Percentiles rank a stretch among this genome's conserved stretches.
These are phyloP conservation scores for Eospalax fontanierii DNA, from an alignment of 2,797 vertebrate genomes.

Conservation along the genomic window DNA sequence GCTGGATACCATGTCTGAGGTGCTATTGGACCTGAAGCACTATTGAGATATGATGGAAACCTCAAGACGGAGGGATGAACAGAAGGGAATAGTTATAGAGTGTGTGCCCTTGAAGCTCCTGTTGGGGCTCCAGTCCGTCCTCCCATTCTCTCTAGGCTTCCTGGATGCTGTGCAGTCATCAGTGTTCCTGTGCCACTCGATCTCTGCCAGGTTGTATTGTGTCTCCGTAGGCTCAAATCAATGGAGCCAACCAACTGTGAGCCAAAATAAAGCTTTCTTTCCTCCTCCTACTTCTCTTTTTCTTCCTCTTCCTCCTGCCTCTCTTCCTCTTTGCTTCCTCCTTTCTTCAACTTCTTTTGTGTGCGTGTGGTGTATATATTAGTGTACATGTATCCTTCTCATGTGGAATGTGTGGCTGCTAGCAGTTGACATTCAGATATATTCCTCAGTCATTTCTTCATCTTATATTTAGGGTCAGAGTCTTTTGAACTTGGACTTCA, in stretches of 20 bases:
- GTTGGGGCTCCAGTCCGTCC: background rate
- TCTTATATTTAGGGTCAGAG: background rate
- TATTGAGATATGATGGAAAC: background rate
- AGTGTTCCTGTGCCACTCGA: background rate
- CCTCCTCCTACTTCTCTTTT: background rate
- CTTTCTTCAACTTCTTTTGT: background rate
- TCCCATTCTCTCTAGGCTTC: background rate
- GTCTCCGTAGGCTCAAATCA: background rate
- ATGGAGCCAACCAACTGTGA: background rate
- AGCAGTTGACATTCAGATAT: background rate
- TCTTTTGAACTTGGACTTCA: background rate
- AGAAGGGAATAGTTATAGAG: background rate
- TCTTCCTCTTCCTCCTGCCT: background rate
- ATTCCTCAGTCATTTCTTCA: background rate
- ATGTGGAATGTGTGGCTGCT: background rate
- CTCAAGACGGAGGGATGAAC: background rate
- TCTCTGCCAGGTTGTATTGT: background rate
- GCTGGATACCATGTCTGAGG: too few relatives aligned
- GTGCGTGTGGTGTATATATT: too few relatives aligned
- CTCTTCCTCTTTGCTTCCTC: fast-evolving
- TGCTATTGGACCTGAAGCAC: background rate
- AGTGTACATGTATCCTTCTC: background rate
- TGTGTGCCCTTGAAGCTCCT: background rate
- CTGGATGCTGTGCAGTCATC: background rate
- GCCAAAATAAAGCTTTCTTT: background rate